Base-by-base conservation (phyloP, 1,140 invertebrate genomes). In the Trachymyrmex cornetzi region DNA sequence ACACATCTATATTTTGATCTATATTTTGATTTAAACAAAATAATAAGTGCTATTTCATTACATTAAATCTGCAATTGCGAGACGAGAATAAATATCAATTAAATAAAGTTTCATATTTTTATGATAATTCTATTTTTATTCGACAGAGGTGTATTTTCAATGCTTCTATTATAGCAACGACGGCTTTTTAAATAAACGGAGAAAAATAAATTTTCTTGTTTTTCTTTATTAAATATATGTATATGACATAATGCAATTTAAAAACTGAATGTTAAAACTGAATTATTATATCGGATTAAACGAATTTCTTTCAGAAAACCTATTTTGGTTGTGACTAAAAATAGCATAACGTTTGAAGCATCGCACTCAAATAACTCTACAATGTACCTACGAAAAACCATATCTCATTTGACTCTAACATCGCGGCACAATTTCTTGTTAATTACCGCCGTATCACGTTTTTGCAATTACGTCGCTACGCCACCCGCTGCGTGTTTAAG, bases 331-430 rank as follows among this genome's bases (percentile, higher is more conserved):
- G 44, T 22, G 5, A 30, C 12, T 63, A 69, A 53, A 69, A 71
- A 61, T 30, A 48, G 48, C 6, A 59, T 7, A 2, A 44, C 19
- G 30, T 44, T 69, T 22, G 34, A 72, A 19, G 12, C 16, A 12
- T n/a, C 19, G 12, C 66, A 6, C 44, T 24, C 61, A 55, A 69
- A 69, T 9, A n/a, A 34, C 66, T 9, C 38, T 11, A 44, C 38
- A 12, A 34, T n/a, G 67, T 38, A 4, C 48, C 24, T 27, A 38
- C 16, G 48, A 71, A 84, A 84, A 84, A 84, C 80, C 19, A 82
- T 82, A 84, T 84, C 80, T 84, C 80, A 84, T 84, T 84, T 84
- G 72, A 63, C 80, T 84, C 69, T 6, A 44, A 74, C 80, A 12
- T 74, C 38, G 69, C 57, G 38, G 53, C 30, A 22, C 80, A 11